Evolutionary conservation across 2,888 invertebrate genomes (phyloP).

Genomic region (Craniophora ligustri): DNA sequence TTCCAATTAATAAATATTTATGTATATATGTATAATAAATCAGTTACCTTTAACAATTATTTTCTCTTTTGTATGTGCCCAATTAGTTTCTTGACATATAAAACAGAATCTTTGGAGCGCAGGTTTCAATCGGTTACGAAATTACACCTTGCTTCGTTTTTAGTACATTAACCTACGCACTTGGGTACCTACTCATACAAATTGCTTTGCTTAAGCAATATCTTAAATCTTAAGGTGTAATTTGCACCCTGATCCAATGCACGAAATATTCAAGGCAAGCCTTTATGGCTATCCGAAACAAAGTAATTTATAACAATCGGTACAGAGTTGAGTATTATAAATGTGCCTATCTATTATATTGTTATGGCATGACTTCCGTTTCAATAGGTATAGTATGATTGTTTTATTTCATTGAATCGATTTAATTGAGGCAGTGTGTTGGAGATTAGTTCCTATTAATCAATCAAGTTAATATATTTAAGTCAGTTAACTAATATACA

Average conservation of each 20-base stretch:
- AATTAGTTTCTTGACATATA: too few species aligned
- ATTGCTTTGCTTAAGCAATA: constrained; percentile 48
- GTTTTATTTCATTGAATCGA: constrained; percentile 24
- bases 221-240: constrained; percentile 34
- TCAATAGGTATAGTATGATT: constrained; percentile 9
- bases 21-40: too few species aligned
- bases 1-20: too few species aligned
- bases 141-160: constrained; percentile 13
- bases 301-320: constrained; percentile 30
- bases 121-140: constrained; percentile 27
- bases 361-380: constrained; percentile 34
- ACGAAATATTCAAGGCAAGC: constrained; percentile 49
- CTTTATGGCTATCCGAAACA: constrained; percentile 35
- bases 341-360: neutral
- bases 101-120: too few species aligned
- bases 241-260: constrained; percentile 30
- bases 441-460: constrained; percentile 2
- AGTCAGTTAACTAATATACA: too few species aligned
- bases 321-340: constrained; percentile 16
- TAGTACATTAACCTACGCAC: constrained; percentile 38
- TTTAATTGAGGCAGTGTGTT: constrained; percentile 19
- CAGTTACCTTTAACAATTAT: too few species aligned
- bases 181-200: constrained; percentile 16
- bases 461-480: too few species aligned
- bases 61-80: too few species aligned